A percentile compares a stretch with the other conserved stretches of the same genome.
Evolutionary conservation across 2,797 vertebrate species (phyloP).

Genomic region (Sciaenops ocellatus): DNA sequence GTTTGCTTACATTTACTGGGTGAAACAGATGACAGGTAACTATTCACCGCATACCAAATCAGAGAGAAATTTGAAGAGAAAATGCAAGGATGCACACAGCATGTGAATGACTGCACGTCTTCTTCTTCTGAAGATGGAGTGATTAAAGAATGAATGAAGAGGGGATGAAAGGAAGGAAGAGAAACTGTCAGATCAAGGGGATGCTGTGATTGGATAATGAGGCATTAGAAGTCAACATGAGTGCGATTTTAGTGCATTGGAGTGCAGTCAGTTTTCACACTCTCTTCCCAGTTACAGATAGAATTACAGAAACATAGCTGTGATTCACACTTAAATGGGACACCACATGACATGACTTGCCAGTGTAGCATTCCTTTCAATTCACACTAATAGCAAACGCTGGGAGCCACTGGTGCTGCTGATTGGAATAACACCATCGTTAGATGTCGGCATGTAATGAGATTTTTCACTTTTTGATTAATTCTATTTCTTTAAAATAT

Average conservation of each 20-base stretch:
- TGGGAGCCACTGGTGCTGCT: not conserved
- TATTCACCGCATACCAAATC: constrained; percentile 57
- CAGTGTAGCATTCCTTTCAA: not conserved
- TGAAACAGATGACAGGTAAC: constrained; percentile 57
- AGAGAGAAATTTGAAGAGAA: constrained; percentile 53
- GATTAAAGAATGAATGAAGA: constrained; percentile 61
- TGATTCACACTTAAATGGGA: constrained; percentile 18
- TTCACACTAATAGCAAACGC: constrained; percentile 9
- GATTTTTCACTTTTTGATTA: not conserved
- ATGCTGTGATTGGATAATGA: constrained; percentile 71
- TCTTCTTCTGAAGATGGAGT: constrained; percentile 50
- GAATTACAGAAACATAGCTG: constrained; percentile 2
- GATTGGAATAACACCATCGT: not conserved
- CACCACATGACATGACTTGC: constrained; percentile 3
- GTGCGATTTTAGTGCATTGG: constrained; percentile 26
- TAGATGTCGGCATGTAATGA: not conserved
- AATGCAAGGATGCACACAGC: constrained; percentile 13
- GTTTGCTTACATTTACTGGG: constrained; percentile 33
- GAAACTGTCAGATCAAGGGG: constrained; percentile 68
- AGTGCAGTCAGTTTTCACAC: constrained; percentile 26
- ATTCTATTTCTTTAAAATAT: not conserved
- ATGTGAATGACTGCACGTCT: constrained; percentile 47
- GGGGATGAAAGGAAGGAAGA: constrained; percentile 55
- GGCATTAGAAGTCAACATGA: constrained; percentile 58
- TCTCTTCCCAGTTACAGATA: constrained; percentile 26